Base-by-base conservation (phyloP, 2,797 vertebrate genomes). In the Huso huso region DNA sequence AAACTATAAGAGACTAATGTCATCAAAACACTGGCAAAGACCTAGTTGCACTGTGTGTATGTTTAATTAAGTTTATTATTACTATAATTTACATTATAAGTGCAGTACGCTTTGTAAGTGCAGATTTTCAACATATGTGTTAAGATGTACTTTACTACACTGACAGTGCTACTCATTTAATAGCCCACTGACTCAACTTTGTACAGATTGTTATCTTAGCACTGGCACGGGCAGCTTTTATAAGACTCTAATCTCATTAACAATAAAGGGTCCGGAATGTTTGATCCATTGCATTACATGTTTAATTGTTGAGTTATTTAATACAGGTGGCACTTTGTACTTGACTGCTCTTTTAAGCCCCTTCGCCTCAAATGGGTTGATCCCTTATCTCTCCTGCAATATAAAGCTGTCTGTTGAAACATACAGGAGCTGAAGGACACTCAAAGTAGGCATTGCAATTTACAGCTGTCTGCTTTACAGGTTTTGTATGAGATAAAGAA, bases 191-290 rank as follows among this genome's bases (percentile, higher is more conserved):
- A 74, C 77, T 74, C 79, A 75, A 73, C 77, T 79, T 73, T 82
- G 76, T 76, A 86, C 81, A 79, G 78, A 83, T 85, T 75, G 83
- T 85, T 87, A 81, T 86, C 78, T 83, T 76, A 71, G 73, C 72
- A 74, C 81, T 77, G 80, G 80, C 77, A 73, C 80, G 79, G 76
- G 71, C 75, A 81, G 72, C 60, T 87, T 81, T 78, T 74, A 67
- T 73, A 81, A 79, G 71, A 69, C 73, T 73, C 78, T 89, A 90
- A 90, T 89, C 83, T 80, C 79, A 87, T 88, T 88, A 89, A 75
- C 77, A 73, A 62, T 81, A 84, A 86, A 86, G 70, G 70, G 79
- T 79, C 76, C 79, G 67, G 10, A 52, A 50, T 61, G 48, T 64
- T 65, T 69, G 8, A 69, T 77, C 78, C 72, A 61, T 58, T 74